Evolutionary conservation across 53 echinoderm and acorn worm genomes (phyloP), one percentile per base, ranked within the genome.

Genomic region (Pentamera pediparva): DNA sequence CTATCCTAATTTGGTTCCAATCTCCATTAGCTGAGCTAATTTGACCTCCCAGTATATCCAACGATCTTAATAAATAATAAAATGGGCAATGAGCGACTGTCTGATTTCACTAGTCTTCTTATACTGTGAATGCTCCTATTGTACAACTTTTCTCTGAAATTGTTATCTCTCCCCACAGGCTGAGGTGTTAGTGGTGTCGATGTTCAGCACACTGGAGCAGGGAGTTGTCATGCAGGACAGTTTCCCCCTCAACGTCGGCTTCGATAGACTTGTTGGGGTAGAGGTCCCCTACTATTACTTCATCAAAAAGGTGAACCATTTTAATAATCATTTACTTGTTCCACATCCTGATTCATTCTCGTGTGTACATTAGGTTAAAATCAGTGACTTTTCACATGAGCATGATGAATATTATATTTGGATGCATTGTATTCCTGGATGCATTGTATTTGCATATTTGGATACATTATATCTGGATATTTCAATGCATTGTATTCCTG

Each of bases 221-320:
- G 96, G 96, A 54, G 75, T 91, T 33, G 77, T 96, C 33, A 76
- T 96, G 38, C 96, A 96, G 58, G 96, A 91, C 49, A 83, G 81
- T 48, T 88, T 96, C 79, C 80, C 82, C 24, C 76, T 91, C 52
- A 43, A 40, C 37, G 43, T 70, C 47, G 85, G 70, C 49, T 75
- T 79, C 73, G 75, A 81, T 74, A 77, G 62, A 49, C 70, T 96
- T n/a, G 69, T 96, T 17, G 96, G 96, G 22, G 71, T 91, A 19
- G 83, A 88, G 55, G 96, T 96, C 26, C 96, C 96, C 32, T 96
- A 85, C 61, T 96, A 82, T 39, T 96, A 88, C 91, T 96, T 96
- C 78, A 91, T 91, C 31, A 91, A 82, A 56, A 96, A 96, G 91
- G 96, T 96, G 56, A 71, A 72, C 28, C 26, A 12, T 45, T 0